phyloP scores from a whole-genome alignment of 2,797 vertebrate species.

The Anguilla obscura region DNA sequence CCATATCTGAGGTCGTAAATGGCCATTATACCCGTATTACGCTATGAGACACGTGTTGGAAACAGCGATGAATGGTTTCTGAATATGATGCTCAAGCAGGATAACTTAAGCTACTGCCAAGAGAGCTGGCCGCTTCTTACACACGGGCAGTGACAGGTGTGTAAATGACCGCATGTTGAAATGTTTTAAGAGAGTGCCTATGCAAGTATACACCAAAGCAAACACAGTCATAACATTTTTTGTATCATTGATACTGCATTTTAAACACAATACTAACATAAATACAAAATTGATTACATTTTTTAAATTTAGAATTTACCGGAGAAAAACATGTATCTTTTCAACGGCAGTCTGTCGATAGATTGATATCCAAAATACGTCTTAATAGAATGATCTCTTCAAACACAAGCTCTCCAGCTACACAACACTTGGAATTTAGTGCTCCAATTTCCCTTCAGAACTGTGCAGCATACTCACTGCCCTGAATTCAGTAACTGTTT shows the following conservation, averaged over 20 bases:
- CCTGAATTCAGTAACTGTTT: slow-evolving; percentile 43
- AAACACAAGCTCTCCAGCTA: slow-evolving; percentile 3
- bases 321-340: background rate
- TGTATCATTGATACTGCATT: background rate
- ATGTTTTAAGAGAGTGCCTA: background rate
- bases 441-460: slow-evolving; percentile 34
- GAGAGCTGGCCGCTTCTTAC: background rate
- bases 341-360: background rate
- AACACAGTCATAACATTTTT: background rate
- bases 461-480: slow-evolving; percentile 42
- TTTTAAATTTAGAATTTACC: background rate
- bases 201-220: background rate
- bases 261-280: background rate
- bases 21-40: background rate
- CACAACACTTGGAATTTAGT: slow-evolving; percentile 22
- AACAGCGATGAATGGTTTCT: slow-evolving; percentile 12
- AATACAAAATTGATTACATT: background rate
- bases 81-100: background rate
- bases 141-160: slow-evolving; percentile 1
- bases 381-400: background rate
- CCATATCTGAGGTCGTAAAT: background rate
- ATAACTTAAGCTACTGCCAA: background rate
- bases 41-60: background rate
- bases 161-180: background rate
- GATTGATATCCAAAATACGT: background rate